Evolutionary conservation across 2,797 vertebrate species (phyloP).

Genomic region (Setipinna tenuifilis): DNA sequence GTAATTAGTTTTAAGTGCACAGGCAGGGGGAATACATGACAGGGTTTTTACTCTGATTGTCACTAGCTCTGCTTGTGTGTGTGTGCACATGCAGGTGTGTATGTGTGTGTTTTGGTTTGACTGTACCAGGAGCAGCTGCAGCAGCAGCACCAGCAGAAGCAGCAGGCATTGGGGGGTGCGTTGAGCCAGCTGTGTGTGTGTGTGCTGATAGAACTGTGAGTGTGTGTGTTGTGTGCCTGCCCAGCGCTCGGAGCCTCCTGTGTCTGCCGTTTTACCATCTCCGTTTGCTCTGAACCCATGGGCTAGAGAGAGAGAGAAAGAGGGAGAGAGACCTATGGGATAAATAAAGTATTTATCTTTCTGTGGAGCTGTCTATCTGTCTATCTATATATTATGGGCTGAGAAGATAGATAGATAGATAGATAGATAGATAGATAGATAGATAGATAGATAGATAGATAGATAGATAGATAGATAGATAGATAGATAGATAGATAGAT

Average conservation of each 20-base stretch:
- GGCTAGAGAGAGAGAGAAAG: constrained; percentile 55
- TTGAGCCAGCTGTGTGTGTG: constrained; percentile 66
- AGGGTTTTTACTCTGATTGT: no score
- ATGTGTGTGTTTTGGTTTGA: neutral
- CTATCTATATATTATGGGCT: no score
- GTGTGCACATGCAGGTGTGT: neutral
- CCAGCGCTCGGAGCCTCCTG: constrained; percentile 73
- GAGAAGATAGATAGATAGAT: no score
- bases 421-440: no score
- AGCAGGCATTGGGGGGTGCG: constrained; percentile 88
- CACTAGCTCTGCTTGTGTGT: neutral
- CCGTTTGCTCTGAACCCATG: constrained; percentile 77
- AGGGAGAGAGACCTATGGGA: neutral
- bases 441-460: no score
- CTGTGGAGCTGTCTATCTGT: no score
- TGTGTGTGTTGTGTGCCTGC: constrained; percentile 70
- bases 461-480: no score
- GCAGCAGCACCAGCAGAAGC: constrained; percentile 99
- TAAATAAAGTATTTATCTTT: no score
- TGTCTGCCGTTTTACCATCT: constrained; percentile 84
- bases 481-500: neutral
- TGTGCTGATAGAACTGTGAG: constrained; percentile 67
- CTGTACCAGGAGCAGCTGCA: constrained; percentile 97
- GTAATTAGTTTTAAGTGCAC: no score
- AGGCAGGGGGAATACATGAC: no score